phyloP scores from a whole-genome alignment of 2,113 vertebrate species.

The Ictalurus punctatus region DNA sequence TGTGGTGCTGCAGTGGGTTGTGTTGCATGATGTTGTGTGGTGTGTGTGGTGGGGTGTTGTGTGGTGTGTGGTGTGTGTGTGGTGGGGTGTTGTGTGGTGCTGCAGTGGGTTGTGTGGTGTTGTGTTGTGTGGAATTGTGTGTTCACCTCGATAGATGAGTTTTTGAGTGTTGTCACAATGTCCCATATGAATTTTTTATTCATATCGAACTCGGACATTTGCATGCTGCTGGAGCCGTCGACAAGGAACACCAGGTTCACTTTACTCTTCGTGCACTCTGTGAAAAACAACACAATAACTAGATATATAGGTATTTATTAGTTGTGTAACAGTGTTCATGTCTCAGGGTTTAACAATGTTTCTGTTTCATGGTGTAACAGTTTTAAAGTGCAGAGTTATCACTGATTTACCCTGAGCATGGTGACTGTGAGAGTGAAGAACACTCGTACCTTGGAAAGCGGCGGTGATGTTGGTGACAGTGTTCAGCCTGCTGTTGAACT shows the following conservation, averaged over 20 bases:
- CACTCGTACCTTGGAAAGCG: constrained; percentile 71
- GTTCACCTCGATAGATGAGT: constrained; percentile 72
- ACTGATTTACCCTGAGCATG: background rate
- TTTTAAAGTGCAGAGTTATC: background rate
- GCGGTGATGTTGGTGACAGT: constrained; percentile 51
- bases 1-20: too few species aligned
- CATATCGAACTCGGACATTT: constrained; percentile 50
- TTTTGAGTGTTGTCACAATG: constrained; percentile 70
- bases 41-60: too few species aligned
- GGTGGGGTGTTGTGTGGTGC: background rate
- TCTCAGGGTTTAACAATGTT: background rate
- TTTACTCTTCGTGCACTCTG: constrained; percentile 76
- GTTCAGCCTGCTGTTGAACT: constrained; percentile 57
- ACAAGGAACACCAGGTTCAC: constrained; percentile 83
- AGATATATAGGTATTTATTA: background rate
- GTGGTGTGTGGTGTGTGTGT: background rate
- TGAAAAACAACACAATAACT: background rate
- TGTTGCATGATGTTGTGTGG: too few species aligned
- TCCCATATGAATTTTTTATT: constrained; percentile 76
- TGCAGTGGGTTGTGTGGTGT: background rate
- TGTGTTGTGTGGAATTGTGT: background rate
- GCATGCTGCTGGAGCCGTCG: constrained; percentile 78
- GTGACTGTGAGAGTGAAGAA: too few species aligned
- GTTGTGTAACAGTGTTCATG: background rate
- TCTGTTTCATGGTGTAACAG: background rate